These are phyloP conservation scores for Helicoverpa zea DNA, from an alignment of 1,140 invertebrate species.

Conservation along the genomic window DNA sequence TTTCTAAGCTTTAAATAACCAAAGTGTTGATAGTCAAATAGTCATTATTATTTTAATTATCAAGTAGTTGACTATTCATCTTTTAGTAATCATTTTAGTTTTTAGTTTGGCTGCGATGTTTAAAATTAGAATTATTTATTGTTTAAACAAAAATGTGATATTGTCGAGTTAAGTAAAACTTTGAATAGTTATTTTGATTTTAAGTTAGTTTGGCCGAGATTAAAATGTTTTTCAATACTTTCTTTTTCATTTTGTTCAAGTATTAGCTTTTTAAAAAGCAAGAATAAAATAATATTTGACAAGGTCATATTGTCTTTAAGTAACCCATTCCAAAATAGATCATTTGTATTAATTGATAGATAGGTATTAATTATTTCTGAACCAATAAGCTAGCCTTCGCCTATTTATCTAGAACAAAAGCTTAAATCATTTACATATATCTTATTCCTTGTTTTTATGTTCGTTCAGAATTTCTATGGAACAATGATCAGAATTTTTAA, in stretches of 20 bases:
- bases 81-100: constrained; percentile 11
- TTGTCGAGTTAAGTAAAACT: constrained; percentile 20
- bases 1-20: constrained; percentile 48
- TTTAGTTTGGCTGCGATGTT: constrained; percentile 6
- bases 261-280: not conserved
- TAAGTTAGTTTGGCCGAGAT: constrained; percentile 1
- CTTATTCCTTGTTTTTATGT: too few species aligned
- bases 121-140: constrained; percentile 18
- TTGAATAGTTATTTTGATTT: constrained; percentile 18
- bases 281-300: not conserved
- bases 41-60: constrained; percentile 26
- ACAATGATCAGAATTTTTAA: too few species aligned
- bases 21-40: constrained; percentile 46
- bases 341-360: constrained; percentile 4
- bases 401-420: not conserved
- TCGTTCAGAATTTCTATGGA: too few species aligned
- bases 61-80: constrained; percentile 10
- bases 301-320: not conserved
- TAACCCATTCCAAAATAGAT: not conserved
- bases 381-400: not conserved
- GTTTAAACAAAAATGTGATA: constrained; percentile 48
- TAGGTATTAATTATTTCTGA: constrained; percentile 19
- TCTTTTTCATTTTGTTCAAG: constrained; percentile 1
- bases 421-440: not conserved
- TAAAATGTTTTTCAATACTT: constrained; percentile 9